Evolutionary conservation across 2,888 invertebrate genomes (phyloP), one percentile per base, ranked within the genome.

Genomic region (Ormyrus rosae): DNA sequence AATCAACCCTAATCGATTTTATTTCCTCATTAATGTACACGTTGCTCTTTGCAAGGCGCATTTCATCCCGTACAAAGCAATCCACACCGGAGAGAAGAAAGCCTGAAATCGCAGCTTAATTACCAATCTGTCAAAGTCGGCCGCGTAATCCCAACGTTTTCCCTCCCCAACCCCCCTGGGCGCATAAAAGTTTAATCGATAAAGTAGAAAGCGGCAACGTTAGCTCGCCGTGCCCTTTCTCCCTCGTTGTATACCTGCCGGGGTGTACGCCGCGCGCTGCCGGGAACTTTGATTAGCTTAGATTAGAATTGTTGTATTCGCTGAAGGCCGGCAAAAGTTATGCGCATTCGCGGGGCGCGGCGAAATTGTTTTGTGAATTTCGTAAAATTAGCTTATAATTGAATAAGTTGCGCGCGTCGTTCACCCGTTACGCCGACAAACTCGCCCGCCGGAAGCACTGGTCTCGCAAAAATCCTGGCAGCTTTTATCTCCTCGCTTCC

Each of bases 281-380:
- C 34, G 58, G 34, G 64, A 77, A 77, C 50, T 77, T 77, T 77
- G 70, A 77, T 77, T 77, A 11, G 70, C 55, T 65, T 45, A 65
- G 74, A 11, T 65, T 19, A 46, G 50, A 34, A 34, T 50, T 67
- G 34, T 34, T 74, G 50, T 19, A 51, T 10, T 19, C 11, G 10
- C 0, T 11, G 13, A 61, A 71, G 45, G n/a, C 48, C 64, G 13
- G 58, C 58, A 70, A 64, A 71, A 64, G 64, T 76, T 70, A 53
- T 51, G 3, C n/a, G 61, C n/a, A 5, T 13, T 9, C 34, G 11
- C 13, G 6, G 6, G 11, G 13, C 13, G 53, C 8, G 34, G 34
- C 34, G 55, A 61, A 56, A 64, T 50, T 34, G 34, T 34, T 34
- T 34, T 34, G 34, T 4, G 34, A 34, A 34, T 34, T 65, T 58